These are phyloP conservation scores for Apodemia duryi DNA, from an alignment of 2,888 invertebrate genomes.

Conservation along the genomic window DNA sequence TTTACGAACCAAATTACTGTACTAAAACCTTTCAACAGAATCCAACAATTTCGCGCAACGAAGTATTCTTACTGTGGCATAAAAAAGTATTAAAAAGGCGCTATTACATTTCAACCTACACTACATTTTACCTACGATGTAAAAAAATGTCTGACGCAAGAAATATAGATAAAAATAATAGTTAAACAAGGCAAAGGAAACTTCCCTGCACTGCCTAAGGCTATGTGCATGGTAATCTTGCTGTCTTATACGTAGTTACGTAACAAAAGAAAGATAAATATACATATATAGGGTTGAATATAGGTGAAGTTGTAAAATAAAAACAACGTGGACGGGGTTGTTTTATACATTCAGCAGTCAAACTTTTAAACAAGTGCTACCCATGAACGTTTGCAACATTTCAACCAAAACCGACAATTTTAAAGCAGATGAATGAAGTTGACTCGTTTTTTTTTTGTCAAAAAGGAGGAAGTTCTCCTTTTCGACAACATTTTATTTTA, in stretches of 20 bases:
- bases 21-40: neutral
- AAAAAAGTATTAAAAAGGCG: neutral
- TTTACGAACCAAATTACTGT: no score
- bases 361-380: no score
- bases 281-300: neutral
- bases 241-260: neutral
- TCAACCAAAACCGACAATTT: no score
- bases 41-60: neutral
- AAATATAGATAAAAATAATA: slow-evolving; percentile 12
- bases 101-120: slow-evolving; percentile 6
- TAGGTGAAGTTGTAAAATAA: neutral
- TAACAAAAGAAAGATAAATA: neutral
- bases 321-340: no score
- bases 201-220: neutral
- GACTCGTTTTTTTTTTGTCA: no score
- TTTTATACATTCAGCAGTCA: no score
- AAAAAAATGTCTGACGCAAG: slow-evolving; percentile 14
- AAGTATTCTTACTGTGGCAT: neutral
- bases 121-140: neutral
- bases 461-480: no score
- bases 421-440: no score
- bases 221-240: neutral
- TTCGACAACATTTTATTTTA: no score
- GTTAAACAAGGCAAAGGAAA: slow-evolving; percentile 12
- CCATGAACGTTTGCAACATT: no score